Evolutionary conservation across 2,888 invertebrate species (phyloP), one percentile per base, ranked within the genome.

Genomic region (Agrochola macilenta): DNA sequence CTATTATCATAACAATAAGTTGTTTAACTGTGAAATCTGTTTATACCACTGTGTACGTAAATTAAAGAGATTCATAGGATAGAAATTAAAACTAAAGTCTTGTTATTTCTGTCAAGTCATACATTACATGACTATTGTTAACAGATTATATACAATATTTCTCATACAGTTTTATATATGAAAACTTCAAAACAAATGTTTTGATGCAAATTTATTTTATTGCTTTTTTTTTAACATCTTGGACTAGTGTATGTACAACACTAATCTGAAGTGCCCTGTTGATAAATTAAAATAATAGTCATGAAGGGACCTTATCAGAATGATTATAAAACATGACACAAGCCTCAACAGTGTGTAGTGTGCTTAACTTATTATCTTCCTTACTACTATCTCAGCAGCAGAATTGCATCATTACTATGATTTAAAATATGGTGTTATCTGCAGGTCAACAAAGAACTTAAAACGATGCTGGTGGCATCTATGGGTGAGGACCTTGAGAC

Each of bases 401-500:
- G 5, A n/a, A 79, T 81, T 79, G 35, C 81, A 83, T 84, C 73
- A 61, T 69, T 23, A 23, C 3, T 57, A 60, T 43, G 26, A 58
- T 35, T 17, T 39, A 49, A 74, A 54, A 72, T 35, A 39, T 54
- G 4, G 14, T 69, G 35, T 73, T 75, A 83, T 83, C 81, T 88
- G 3, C 84, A 98, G 98, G 98, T 99, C 0, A 99, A 99, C 94
- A 98, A 98, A 74, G 99, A 99, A 94, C 96, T 99, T 74, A 99
- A 99, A 93, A 99, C 98, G 90, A 97, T 99, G 93, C 94, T 99
- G 76, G 99, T 99, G 11, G 99, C 99, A 14, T 99, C 99, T 23
- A 98, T 99, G 88, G 99, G 99, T 12, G 99, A 99, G 94, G 99
- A 99, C 95, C 97, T 99, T 74, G 98, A 99, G 94, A 98, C 98